A percentile compares a stretch with the other conserved stretches of the same genome.
phyloP scores from a whole-genome alignment of 2,113 vertebrate genomes.

The Natator depressus region DNA sequence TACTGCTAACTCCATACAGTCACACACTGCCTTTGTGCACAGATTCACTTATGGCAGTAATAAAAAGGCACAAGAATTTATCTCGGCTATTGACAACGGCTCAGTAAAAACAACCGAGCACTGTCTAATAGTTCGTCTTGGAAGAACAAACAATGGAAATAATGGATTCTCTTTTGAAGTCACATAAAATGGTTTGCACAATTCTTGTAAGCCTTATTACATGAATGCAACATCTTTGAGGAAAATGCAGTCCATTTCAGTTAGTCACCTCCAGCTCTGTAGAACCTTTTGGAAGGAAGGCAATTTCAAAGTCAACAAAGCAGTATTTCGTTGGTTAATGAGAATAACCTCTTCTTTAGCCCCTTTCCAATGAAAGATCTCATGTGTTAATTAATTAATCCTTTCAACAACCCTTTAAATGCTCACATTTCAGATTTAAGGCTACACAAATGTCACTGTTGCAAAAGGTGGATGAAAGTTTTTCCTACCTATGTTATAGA shows the following conservation, averaged over 20 bases:
- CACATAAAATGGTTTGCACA: not conserved
- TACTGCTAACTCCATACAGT: not conserved
- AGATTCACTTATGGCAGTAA: not conserved
- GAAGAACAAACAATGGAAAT: not conserved
- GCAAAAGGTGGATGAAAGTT: not conserved
- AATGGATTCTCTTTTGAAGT: not conserved
- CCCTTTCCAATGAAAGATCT: not conserved
- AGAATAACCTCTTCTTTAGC: not conserved
- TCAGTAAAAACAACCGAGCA: not conserved
- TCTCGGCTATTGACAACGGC: not conserved
- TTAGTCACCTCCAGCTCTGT: not conserved
- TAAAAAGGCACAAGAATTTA: not conserved
- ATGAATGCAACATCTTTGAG: not conserved
- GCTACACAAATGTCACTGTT: not conserved
- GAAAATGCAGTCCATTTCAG: not conserved
- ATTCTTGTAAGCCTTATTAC: not conserved
- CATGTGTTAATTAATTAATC: not conserved
- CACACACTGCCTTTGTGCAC: not conserved
- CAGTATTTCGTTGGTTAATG: not conserved
- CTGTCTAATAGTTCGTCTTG: not conserved
- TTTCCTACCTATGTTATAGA: conserved; percentile 96
- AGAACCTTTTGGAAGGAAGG: not conserved
- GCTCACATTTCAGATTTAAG: not conserved
- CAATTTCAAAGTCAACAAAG: not conserved
- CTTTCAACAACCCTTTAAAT: not conserved